Evolutionary conservation across 1,140 invertebrate genomes (phyloP), one percentile per base, ranked within the genome.

Genomic region (Bathynomus jamesi): DNA sequence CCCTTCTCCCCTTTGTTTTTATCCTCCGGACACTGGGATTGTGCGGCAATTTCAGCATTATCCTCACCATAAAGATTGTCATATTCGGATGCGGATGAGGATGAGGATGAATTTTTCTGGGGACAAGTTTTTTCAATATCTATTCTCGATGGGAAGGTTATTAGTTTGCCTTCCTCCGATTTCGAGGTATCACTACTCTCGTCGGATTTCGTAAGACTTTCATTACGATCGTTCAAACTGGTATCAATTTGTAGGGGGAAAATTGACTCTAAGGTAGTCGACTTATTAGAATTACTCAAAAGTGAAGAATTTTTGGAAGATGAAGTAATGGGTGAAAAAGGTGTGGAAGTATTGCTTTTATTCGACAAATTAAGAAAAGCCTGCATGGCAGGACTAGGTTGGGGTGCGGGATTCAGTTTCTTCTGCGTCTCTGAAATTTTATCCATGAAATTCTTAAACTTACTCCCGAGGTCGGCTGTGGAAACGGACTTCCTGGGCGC

Each of bases 381-480:
- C 78, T 90, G 88, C 89, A 91, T 91, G 24, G 87, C 87, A 1
- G 89, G 86, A 80, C 88, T 90, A 7, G 89, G 88, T 72, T 89
- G 87, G 0, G 89, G 85, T 0, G 91, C 90, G 0, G 91, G 91
- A 81, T 93, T 90, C 32, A 95, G 79, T 70, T 94, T 81, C 79
- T 94, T 94, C 79, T 95, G 93, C 77, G 92, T 90, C 79, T 94
- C 92, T 0, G 91, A 92, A 71, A 95, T 94, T 69, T 89, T 90
- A 28, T 90, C 91, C 40, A 91, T 87, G 74, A 94, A 89, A 62
- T 87, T 90, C 81, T 91, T 89, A 61, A 95, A 86, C 78, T 90
- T 90, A 1, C 89, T 91, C 78, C 94, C 92, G 8, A 94, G 84
- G 67, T 91, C 90, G 0, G 91, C 90, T 0, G 91, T 88, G 24